phyloP scores from a whole-genome alignment of 2,113 vertebrate species.

The Paedocypris sp. region DNA sequence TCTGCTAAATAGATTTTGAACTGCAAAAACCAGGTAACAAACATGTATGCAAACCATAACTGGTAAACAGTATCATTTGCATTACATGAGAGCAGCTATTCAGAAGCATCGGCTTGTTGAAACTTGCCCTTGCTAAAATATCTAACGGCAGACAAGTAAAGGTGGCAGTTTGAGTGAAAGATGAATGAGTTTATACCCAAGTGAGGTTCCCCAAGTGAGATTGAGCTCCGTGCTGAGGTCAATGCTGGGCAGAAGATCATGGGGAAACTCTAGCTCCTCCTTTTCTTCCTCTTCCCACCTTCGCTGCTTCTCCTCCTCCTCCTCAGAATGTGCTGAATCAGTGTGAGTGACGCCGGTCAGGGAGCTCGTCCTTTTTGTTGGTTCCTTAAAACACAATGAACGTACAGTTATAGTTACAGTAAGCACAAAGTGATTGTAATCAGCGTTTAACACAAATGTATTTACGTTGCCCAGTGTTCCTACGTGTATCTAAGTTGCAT shows the following conservation, averaged over 20 bases:
- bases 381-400: conserved; percentile 29
- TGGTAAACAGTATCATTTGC: background rate
- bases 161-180: background rate
- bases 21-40: background rate
- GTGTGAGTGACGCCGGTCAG: conserved; percentile 31
- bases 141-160: background rate
- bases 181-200: conserved; percentile 47
- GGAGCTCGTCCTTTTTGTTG: conserved; percentile 31
- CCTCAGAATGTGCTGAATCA: conserved; percentile 30
- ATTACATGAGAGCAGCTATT: background rate
- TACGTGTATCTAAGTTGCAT: background rate
- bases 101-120: background rate
- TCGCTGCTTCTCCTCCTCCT: conserved; percentile 43
- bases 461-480: too few relatives aligned
- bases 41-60: conserved; percentile 7
- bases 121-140: conserved; percentile 8
- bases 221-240: conserved; percentile 65
- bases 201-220: conserved; percentile 57
- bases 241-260: conserved; percentile 63
- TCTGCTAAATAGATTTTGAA: too few relatives aligned
- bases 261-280: conserved; percentile 65
- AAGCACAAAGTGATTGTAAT: background rate
- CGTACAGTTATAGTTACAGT: background rate
- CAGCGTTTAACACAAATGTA: too few relatives aligned
- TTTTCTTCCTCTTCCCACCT: conserved; percentile 42